These are phyloP conservation scores for Triops longicaudatus DNA, from an alignment of 1,140 invertebrate genomes.

Conservation along the genomic window DNA sequence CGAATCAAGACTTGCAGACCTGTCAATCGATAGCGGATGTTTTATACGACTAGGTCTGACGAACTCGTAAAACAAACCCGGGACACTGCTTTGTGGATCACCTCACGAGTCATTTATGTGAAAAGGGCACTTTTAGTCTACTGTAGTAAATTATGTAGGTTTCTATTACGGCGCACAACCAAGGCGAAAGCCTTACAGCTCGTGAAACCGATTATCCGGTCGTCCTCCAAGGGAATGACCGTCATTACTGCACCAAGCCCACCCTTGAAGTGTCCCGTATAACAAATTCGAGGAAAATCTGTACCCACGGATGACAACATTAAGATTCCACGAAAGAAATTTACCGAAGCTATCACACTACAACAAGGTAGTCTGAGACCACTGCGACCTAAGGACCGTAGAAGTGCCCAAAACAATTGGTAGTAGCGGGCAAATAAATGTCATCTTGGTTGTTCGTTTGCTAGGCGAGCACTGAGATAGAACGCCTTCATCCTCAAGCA, in stretches of 20 bases:
- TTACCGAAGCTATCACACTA: no score
- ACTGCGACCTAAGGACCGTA: no score
- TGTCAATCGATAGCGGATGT: constrained; percentile 1
- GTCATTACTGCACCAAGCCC: neutral
- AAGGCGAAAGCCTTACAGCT: neutral
- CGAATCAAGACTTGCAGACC: neutral
- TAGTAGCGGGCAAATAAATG: neutral
- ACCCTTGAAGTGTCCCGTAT: neutral
- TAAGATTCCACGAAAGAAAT: no score
- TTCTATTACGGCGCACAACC: neutral
- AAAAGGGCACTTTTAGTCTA: neutral
- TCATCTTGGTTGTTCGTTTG: neutral
- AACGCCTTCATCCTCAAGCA: neutral
- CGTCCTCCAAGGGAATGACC: neutral
- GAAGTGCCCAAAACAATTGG: no score
- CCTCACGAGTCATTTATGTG: neutral
- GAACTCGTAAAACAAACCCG: neutral
- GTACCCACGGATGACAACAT: no score
- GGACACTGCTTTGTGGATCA: neutral
- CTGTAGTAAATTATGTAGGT: neutral
- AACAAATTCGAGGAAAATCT: neutral
- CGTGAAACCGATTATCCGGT: neutral
- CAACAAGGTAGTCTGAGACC: no score
- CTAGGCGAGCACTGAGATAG: neutral
- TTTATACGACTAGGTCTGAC: neutral